These are phyloP conservation scores for Emys orbicularis DNA, from an alignment of 2,797 vertebrate species.

Conservation along the genomic window DNA sequence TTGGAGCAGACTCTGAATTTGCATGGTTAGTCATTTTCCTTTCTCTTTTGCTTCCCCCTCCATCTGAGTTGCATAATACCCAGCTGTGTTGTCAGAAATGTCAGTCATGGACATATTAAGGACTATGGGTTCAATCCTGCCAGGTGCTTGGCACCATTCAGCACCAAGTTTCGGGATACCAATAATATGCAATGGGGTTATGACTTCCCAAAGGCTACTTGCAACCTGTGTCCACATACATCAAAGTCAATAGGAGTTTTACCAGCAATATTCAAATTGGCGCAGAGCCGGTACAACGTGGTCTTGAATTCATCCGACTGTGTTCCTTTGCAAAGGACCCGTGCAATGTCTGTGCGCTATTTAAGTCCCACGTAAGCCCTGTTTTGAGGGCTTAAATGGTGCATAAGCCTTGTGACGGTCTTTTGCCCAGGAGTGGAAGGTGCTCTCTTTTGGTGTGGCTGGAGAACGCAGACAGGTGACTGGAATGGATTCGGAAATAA, in stretches of 20 bases:
- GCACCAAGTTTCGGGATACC: neutral
- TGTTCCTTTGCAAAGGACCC: neutral
- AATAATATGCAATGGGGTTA: neutral
- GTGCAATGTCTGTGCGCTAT: neutral
- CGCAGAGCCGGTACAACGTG: neutral
- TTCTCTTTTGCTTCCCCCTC: neutral
- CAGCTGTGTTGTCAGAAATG: neutral
- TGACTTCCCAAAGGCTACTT: neutral
- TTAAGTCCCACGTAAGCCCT: neutral
- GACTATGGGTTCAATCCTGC: neutral
- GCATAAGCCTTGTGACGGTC: neutral
- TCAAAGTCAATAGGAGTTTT: neutral
- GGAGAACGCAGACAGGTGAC: no score
- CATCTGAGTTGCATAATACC: neutral
- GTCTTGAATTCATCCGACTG: neutral
- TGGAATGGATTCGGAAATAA: no score
- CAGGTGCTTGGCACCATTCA: neutral
- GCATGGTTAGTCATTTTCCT: neutral
- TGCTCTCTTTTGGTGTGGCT: fast-evolving
- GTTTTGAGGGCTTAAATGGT: neutral
- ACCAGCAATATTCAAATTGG: neutral
- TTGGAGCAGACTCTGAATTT: neutral
- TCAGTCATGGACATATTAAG: neutral
- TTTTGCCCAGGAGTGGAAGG: neutral
- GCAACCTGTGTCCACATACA: neutral